phyloP scores from a whole-genome alignment of 2,797 vertebrate species.

The Okamejei kenojei region DNA sequence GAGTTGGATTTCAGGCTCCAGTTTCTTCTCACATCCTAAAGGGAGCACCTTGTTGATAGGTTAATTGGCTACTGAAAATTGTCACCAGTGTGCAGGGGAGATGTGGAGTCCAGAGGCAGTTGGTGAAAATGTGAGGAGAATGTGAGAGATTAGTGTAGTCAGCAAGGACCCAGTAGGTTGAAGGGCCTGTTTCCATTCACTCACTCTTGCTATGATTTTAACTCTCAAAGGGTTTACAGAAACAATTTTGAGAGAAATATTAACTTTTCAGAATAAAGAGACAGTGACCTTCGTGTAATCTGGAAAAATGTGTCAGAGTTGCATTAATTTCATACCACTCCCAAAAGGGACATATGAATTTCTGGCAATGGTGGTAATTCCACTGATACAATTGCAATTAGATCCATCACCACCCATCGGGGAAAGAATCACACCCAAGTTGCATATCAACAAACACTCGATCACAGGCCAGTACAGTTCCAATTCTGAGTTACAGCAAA shows the following conservation, averaged over 20 bases:
- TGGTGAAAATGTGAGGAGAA: too few species aligned
- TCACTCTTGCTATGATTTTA: too few species aligned
- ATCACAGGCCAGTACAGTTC: constrained; percentile 12
- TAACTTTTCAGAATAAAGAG: background rate
- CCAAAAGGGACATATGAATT: background rate
- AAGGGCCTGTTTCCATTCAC: too few species aligned
- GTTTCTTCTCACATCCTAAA: too few species aligned
- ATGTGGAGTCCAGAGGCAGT: too few species aligned
- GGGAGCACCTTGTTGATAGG: too few species aligned
- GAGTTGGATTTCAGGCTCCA: too few species aligned
- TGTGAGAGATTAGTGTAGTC: too few species aligned
- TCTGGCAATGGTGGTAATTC: background rate
- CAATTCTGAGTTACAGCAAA: background rate
- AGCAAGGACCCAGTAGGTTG: too few species aligned
- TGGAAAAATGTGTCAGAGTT: background rate
- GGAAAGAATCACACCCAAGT: background rate
- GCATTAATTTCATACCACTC: background rate
- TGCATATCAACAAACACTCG: background rate
- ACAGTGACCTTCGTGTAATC: background rate
- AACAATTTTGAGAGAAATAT: background rate
- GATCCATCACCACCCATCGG: constrained; percentile 7
- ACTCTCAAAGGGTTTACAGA: background rate
- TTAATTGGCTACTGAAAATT: too few species aligned
- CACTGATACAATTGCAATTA: constrained; percentile 17
- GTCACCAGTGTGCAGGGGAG: too few species aligned